Base-by-base conservation (phyloP, 2,888 invertebrate genomes). In the Neoscelio sp. region DNA sequence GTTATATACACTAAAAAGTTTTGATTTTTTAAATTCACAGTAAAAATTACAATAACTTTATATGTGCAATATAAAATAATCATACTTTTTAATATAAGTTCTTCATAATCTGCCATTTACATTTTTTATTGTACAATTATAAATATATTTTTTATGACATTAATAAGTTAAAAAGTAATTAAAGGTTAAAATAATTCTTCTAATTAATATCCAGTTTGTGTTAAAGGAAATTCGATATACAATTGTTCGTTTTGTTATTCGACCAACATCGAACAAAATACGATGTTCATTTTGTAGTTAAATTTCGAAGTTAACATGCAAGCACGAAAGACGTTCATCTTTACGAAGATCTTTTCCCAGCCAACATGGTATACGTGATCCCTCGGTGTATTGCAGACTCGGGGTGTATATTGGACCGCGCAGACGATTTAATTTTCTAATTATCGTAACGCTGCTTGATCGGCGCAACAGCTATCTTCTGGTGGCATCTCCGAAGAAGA, bases 391-490 rank as follows among this genome's bases (percentile, higher is more conserved):
- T 13, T 58, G 60, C 64, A 75, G 76, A 68, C 50, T 70, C 68
- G 67, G 73, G 73, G 76, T 80, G 68, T 77, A 80, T 68, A 86
- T 87, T 83, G 77, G 82, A 73, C 62, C 68, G 70, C 76, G 81
- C 85, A 82, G 87, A 89, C 87, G 87, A 89, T 89, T 89, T 89
- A 89, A 89, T 89, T 89, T 89, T 89, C 88, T 87, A 89, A 89
- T 89, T 88, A 89, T 89, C 87, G 85, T 85, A 85, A 87, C 85
- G 86, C 83, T 79, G 82, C 83, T 81, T 82, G 78, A 78, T 83
- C 83, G 82, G 76, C 71, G 81, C 78, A 80, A 79, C 78, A 76
- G 81, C 85, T 87, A 87, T 87, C 87, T 86, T 82, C 80, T 80
- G 74, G 83, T 83, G 82, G 85, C 83, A 87, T 87, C 87, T 86